Base-by-base conservation (phyloP, 2,797 vertebrate species). In the Myotis daubentonii region DNA sequence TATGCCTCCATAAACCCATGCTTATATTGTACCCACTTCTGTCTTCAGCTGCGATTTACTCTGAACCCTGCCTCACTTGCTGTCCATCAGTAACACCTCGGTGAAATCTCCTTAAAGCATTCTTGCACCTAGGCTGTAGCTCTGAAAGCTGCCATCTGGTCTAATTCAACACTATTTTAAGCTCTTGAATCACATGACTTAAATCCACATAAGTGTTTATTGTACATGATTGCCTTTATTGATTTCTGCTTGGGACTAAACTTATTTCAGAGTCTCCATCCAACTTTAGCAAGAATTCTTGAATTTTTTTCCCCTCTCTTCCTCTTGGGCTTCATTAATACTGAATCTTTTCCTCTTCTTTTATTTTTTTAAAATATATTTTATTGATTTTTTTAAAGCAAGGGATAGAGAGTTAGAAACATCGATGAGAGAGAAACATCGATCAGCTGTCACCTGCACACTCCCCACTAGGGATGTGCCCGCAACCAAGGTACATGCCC, bases 141-240 rank as follows among this genome's bases (percentile, higher is more conserved):
- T 97, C 91, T 89, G 93, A 91, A 97, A 97, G 86, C 95, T 97
- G 90, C 96, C 96, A 96, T 98, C 97, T 98, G 97, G 89, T 97
- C 93, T 97, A 98, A 98, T 97, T 97, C 97, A 96, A 96, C 95
- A 98, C 97, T 98, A 95, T 98, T 98, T 98, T 98, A 97, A 98
- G 97, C 94, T 97, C 96, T 88, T 92, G 66, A 96, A 87, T 94
- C 98, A 98, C 0, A 33, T 98, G 98, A 97, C 96, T 96, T 97
- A 97, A 98, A 98, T 98, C 97, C 98, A 98, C 98, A 88, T 97
- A 98, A 98, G 97, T 97, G 97, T 98, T 98, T 97, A 98, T 98
- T 98, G 97, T 98, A 97, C 97, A 96, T 98, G 98, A 98, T 98
- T 98, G 98, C 97, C 97, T 98, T 98, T 98, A 98, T 98, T 98